Evolutionary conservation across 1,140 invertebrate species (phyloP), one percentile per base, ranked within the genome.

Genomic region (Wiebesia pumilae): DNA sequence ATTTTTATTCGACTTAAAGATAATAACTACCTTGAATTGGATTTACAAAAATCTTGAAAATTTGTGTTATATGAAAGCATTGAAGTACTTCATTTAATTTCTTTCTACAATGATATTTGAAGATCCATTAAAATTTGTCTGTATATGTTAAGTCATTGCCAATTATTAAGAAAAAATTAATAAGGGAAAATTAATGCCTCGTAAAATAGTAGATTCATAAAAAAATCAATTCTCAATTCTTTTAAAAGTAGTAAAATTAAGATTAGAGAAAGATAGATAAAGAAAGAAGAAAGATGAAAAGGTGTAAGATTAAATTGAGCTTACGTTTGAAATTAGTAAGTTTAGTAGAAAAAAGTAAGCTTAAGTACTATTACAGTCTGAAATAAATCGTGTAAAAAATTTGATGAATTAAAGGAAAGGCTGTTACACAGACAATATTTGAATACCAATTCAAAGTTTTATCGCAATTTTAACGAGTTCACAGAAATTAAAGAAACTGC

Each of bases 341-440:
- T 62, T 62, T 27, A 62, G 3, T 2, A 14, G 3, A 62, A 14
- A 27, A 24, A 21, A 2, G 14, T 62, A 62, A 62, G 58, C 27
- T 62, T 62, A 6, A 75, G 24, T 30, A 77, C 3, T 19, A 77
- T 21, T 77, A 75, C 6, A 19, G 9, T 19, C 14, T 83, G 35
- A 47, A 77, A 83, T 83, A 43, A 83, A 69, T n/a, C 51, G 30
- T 71, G 73, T 73, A 75, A 75, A 83, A 54, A 58, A 83, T 83
- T 83, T 83, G 47, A 75, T 47, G n/a, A 75, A 51, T 82, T 69
- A 30, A 19, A 9, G 6, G n/a, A 75, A 62, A 10, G 43, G 47
- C 7, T 24, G 3, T 54, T 47, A 4, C 24, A 21, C n/a, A n/a
- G 40, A 58, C 30, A 79, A 35, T 30, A 35, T 51, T 79, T 33